Evolutionary conservation across 2,113 vertebrate genomes (phyloP).

Genomic region (Alouatta palliata): DNA sequence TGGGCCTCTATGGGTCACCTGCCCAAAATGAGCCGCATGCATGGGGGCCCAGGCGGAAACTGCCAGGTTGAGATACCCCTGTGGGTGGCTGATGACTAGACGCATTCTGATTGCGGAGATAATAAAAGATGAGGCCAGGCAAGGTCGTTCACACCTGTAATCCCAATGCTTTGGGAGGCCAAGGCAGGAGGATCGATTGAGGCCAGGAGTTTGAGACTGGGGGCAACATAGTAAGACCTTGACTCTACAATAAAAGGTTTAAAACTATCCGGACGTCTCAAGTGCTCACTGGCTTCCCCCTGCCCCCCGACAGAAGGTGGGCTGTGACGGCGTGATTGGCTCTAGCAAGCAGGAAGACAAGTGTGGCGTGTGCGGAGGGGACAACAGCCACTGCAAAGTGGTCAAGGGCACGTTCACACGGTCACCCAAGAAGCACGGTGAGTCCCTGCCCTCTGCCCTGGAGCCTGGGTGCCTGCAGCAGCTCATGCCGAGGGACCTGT

Average conservation of each 20-base stretch:
- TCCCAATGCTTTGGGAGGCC: no score
- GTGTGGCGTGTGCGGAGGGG: conserved; percentile 95
- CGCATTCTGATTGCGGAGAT: neutral
- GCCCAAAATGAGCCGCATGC: neutral
- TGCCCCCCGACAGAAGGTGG: conserved; percentile 90
- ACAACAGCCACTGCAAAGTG: conserved; percentile 95
- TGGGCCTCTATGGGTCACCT: neutral
- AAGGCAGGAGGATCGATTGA: neutral
- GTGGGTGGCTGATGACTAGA: neutral
- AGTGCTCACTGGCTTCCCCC: no score
- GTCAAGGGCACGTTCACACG: conserved; percentile 94
- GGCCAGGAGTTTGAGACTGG: neutral
- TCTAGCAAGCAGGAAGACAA: conserved; percentile 96
- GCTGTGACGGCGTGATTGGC: conserved; percentile 95
- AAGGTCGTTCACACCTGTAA: no score
- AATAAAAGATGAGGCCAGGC: neutral
- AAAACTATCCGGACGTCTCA: neutral
- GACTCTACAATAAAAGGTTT: neutral
- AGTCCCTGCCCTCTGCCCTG: neutral
- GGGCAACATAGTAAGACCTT: neutral
- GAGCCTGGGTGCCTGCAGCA: neutral
- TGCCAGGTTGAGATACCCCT: neutral
- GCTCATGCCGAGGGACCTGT: neutral
- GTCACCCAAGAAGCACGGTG: conserved; percentile 92
- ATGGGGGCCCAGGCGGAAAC: neutral